These are phyloP conservation scores for Cephus runcator DNA, from an alignment of 2,888 invertebrate species.

Conservation along the genomic window DNA sequence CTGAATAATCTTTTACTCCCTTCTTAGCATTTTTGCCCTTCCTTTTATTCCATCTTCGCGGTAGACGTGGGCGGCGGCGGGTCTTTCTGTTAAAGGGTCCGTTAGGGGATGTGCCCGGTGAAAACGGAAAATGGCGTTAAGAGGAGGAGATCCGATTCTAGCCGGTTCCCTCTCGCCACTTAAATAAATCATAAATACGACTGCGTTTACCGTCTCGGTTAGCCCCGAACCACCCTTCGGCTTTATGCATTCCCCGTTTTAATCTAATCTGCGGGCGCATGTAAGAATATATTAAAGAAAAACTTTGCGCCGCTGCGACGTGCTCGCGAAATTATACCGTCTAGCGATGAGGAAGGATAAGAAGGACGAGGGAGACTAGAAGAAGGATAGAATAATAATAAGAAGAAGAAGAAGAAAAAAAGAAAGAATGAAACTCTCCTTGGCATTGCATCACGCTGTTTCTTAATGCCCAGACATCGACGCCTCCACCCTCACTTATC, in stretches of 20 bases:
- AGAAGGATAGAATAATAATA: slow-evolving; percentile 6
- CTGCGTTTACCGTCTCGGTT: slow-evolving; percentile 39
- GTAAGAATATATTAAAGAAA: slow-evolving; percentile 65
- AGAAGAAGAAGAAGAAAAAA: background rate
- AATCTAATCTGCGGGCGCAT: slow-evolving; percentile 63
- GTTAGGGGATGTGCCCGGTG: background rate
- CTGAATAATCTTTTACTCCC: slow-evolving; percentile 48
- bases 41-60: slow-evolving; percentile 25
- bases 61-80: no score
- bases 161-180: slow-evolving; percentile 40
- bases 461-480: background rate
- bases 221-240: slow-evolving; percentile 19
- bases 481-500: slow-evolving; percentile 1
- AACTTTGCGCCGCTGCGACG: slow-evolving; percentile 53
- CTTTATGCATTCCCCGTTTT: slow-evolving; percentile 61
- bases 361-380: slow-evolving; percentile 24
- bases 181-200: slow-evolving; percentile 62
- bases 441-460: background rate
- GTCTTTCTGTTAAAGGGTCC: no score
- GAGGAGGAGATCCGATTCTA: slow-evolving; percentile 21
- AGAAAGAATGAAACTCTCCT: background rate
- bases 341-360: slow-evolving; percentile 28
- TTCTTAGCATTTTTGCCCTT: slow-evolving; percentile 29
- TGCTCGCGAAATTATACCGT: slow-evolving; percentile 58
- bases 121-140: slow-evolving; percentile 6